Conservation (phyloP, 2,113 vertebrate species). For the Silurus meridionalis region DNA sequence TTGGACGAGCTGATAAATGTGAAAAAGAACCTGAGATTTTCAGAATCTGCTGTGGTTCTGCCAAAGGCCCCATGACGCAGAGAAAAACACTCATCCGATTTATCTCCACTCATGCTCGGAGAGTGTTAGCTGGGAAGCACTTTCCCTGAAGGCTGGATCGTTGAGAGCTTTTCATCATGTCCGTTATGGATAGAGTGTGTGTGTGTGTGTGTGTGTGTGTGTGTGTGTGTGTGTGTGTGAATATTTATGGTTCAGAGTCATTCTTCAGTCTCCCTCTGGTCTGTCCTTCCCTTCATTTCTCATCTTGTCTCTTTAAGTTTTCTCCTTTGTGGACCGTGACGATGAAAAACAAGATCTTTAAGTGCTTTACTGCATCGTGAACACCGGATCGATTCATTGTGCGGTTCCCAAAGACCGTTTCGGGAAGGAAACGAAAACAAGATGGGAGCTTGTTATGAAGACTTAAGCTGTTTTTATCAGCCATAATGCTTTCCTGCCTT, state of each 20-base stretch:
- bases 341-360: not conserved
- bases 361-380: constrained; percentile 23
- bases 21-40: constrained; percentile 14
- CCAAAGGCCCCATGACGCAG: constrained; percentile 15
- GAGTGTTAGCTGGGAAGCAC: constrained; percentile 14
- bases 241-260: not conserved
- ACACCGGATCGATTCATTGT: constrained; percentile 22
- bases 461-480: constrained; percentile 27
- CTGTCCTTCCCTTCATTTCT: not conserved
- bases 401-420: constrained; percentile 18
- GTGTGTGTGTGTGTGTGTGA: constrained; percentile 15
- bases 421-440: constrained; percentile 27
- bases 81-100: constrained; percentile 16
- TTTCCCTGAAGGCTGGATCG: constrained; percentile 27
- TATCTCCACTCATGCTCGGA: constrained; percentile 21
- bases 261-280: not conserved
- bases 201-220: constrained; percentile 19
- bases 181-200: constrained; percentile 10
- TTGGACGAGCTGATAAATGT: not conserved
- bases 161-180: constrained; percentile 23
- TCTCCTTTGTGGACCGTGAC: not conserved
- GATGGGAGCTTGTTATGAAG: constrained; percentile 19
- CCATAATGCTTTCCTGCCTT: constrained; percentile 28
- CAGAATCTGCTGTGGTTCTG: constrained; percentile 5
- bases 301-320: not conserved